phyloP scores from a whole-genome alignment of 2,797 vertebrate genomes.

The Gastrophryne carolinensis region DNA sequence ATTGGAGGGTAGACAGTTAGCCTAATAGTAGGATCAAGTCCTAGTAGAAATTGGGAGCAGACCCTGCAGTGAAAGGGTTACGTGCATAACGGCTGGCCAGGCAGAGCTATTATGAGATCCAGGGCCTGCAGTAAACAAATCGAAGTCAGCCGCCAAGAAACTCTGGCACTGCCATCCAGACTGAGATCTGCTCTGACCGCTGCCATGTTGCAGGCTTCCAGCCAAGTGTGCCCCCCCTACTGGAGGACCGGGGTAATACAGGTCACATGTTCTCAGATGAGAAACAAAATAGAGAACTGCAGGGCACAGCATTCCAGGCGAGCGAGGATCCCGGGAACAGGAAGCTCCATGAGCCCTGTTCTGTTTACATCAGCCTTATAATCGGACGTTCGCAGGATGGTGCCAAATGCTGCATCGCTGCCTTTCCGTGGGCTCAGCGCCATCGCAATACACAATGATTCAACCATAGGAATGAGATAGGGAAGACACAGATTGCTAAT shows the following conservation, averaged over 20 bases:
- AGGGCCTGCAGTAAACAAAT: background rate
- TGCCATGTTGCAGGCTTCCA: background rate
- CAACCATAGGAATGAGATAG: too few relatives aligned
- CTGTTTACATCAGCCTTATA: slow-evolving; percentile 14
- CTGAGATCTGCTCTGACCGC: background rate
- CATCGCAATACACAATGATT: background rate
- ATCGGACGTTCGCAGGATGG: background rate
- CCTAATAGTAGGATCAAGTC: too few relatives aligned
- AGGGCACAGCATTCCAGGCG: background rate
- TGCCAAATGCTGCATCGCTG: background rate
- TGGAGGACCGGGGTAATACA: background rate
- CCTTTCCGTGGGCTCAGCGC: background rate
- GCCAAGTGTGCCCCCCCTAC: background rate
- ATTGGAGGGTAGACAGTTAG: too few relatives aligned
- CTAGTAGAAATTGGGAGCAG: too few relatives aligned
- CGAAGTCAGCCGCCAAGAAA: background rate
- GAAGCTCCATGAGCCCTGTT: slow-evolving; percentile 8
- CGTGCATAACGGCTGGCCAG: too few relatives aligned
- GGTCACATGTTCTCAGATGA: slow-evolving; percentile 18
- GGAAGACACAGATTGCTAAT: too few relatives aligned
- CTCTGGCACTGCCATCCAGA: slow-evolving; percentile 25
- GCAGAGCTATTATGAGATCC: background rate
- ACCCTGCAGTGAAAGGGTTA: too few relatives aligned
- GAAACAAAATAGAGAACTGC: too few relatives aligned
- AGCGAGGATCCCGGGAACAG: background rate